Conservation (phyloP, 2,113 vertebrate genomes). For the Budorcas taxicolor region DNA sequence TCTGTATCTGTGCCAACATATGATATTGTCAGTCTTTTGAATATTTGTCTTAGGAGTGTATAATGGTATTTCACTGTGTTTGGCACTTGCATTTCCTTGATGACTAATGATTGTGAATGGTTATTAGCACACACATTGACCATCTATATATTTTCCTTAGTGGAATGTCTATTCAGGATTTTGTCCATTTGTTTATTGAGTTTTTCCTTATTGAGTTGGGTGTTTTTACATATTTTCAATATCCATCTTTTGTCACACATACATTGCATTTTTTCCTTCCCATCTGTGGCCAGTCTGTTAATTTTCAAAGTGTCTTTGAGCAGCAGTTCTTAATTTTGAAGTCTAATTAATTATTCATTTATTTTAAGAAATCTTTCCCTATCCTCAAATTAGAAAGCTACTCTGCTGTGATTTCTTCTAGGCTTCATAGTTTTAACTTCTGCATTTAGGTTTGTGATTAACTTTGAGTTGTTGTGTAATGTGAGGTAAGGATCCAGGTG, state of each 20-base stretch:
- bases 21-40: not conserved
- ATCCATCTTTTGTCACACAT: not conserved
- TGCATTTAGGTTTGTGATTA: not conserved
- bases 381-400: not conserved
- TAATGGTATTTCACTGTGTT: not conserved
- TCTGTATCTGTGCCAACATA: not conserved
- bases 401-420: constrained; percentile 7
- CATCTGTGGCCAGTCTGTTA: not conserved
- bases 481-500: not conserved
- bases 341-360: not conserved
- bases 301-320: not conserved
- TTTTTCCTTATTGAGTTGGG: not conserved
- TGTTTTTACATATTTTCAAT: not conserved
- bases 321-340: not conserved
- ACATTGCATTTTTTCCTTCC: not conserved
- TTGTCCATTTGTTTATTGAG: not conserved
- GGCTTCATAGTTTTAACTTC: not conserved
- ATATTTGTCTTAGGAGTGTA: not conserved
- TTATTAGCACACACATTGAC: not conserved
- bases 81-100: not conserved
- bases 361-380: not conserved
- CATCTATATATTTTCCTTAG: not conserved
- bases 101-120: not conserved
- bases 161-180: not conserved
- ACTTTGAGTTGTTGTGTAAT: not conserved